Conservation (phyloP, 2,888 invertebrate genomes). For the Rotaria magnacalcarata region DNA sequence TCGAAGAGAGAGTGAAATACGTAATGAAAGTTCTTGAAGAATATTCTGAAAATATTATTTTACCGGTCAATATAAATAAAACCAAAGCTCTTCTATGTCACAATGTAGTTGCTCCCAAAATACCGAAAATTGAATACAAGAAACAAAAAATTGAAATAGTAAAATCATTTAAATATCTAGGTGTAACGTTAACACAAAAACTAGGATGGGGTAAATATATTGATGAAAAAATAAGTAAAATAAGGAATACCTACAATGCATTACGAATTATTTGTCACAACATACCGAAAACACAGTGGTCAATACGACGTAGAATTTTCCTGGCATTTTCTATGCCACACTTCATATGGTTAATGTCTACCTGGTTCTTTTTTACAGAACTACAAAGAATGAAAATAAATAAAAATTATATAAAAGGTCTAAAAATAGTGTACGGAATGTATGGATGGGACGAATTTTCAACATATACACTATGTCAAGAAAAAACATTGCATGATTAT, state of each 20-base stretch:
- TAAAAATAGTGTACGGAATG: not conserved
- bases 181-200: not conserved
- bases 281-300: no score
- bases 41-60: not conserved
- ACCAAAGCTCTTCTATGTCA: not conserved
- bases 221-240: not conserved
- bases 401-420: not conserved
- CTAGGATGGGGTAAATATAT: not conserved
- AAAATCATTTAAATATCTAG: not conserved
- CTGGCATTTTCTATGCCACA: not conserved
- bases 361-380: not conserved
- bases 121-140: not conserved
- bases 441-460: not conserved
- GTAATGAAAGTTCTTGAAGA: no score
- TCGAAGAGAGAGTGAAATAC: not conserved
- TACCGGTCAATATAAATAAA: not conserved
- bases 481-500: not conserved
- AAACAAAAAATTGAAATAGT: not conserved
- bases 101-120: not conserved
- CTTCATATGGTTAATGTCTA: not conserved
- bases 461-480: not conserved
- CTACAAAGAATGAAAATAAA: not conserved
- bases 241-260: not conserved
- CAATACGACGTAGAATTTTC: not conserved
- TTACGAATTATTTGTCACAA: no score